Evolutionary conservation across 2,797 vertebrate genomes (phyloP), one percentile per base, ranked within the genome.

Genomic region (Triplophysa yarkandensis): DNA sequence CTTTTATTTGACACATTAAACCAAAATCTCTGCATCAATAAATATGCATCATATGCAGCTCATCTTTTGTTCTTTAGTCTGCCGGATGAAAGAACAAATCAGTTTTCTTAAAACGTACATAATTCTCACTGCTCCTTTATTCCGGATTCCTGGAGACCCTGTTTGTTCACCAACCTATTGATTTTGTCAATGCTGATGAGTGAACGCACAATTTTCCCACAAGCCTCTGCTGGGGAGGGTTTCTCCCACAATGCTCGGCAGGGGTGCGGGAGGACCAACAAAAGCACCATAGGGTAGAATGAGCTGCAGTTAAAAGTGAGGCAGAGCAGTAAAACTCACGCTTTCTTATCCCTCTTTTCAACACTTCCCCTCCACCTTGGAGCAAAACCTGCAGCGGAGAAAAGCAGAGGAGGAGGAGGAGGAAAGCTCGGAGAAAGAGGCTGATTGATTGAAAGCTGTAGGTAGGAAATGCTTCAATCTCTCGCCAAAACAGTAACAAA

Each of bases 111-210:
- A 61, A 79, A 82, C 84, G 27, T 57, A 84, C n/a, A n/a, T 71
- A 85, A 84, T 71, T 77, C 86, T 89, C 70, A 89, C 87, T 88
- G 88, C 87, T 87, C 78, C 87, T 80, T 83, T 81, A 81, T 85
- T 82, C 84, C 69, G 84, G 85, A 85, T 87, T 89, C 91, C 90
- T 86, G 87, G 88, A 85, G 83, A 86, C 83, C 73, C 81, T 83
- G 74, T 91, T 92, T 90, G 87, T 92, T 89, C 89, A 87, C 87
- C 80, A 81, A 84, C 78, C 85, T 84, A 90, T 92, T 93, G 65
- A 93, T 91, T 82, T 90, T 90, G 90, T 89, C 89, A 91, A 84
- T 79, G 84, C 87, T 89, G 87, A 89, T 87, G 89, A 91, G 88
- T 87, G 86, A 87, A 88, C 86, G 84, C 80, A 64, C 77, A 84